Conservation (phyloP, 2,888 invertebrate species). For the Sphecodes monilicornis region DNA sequence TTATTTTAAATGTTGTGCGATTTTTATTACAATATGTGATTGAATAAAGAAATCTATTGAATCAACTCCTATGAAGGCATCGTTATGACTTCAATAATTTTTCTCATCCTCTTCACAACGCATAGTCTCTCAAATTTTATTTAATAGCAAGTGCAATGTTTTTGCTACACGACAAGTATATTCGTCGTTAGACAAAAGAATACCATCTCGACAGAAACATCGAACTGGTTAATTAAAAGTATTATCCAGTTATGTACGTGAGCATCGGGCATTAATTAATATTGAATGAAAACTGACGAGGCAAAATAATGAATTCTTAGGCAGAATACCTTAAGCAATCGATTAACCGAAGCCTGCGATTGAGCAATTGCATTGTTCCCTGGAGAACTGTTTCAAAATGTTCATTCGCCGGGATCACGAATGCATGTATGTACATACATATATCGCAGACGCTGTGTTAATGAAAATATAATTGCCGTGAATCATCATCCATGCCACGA, state of each 20-base stretch:
- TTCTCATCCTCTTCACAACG: too few relatives aligned
- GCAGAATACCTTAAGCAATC: constrained; percentile 33
- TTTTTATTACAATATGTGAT: too few relatives aligned
- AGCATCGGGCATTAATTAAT: too few relatives aligned
- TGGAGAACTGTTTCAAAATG: constrained; percentile 40
- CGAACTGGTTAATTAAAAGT: not conserved
- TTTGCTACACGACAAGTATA: too few relatives aligned
- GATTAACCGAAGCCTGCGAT: constrained; percentile 19
- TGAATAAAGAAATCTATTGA: too few relatives aligned
- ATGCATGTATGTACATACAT: not conserved
- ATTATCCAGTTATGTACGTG: not conserved
- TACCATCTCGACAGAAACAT: too few relatives aligned
- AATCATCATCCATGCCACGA: constrained; percentile 37
- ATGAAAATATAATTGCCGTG: constrained; percentile 27
- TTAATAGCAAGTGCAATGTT: too few relatives aligned
- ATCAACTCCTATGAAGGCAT: too few relatives aligned
- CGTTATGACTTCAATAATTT: too few relatives aligned
- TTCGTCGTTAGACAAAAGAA: too few relatives aligned
- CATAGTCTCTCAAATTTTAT: too few relatives aligned
- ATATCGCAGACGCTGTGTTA: constrained; percentile 6
- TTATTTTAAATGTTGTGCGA: too few relatives aligned
- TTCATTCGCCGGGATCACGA: not conserved
- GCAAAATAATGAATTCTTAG: not conserved
- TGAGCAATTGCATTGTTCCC: constrained; percentile 29
- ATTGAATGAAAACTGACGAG: not conserved